Base-by-base conservation (phyloP, 2,888 invertebrate species). In the Rambutsinella grinnellia region DNA sequence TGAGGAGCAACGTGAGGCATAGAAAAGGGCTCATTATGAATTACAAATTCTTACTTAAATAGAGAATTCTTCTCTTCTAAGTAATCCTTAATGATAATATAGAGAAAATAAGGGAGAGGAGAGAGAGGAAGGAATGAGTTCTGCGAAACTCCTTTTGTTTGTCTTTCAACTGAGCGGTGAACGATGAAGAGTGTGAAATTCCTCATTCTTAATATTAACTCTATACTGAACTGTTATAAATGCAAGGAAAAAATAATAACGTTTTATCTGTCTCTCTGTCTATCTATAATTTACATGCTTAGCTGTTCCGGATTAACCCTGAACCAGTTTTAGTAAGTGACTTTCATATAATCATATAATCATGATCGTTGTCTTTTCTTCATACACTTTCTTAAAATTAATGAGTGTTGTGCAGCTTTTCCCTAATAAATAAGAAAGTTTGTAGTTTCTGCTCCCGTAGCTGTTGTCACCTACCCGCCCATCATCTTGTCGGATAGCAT, bases 251-350 rank as follows among this genome's bases (percentile, higher is more conserved):
- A 61, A 67, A 61, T n/a, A n/a, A n/a, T 75, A 74, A 75, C 74
- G 56, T 67, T 75, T 70, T n/a, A n/a, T 36, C 36, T 36, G 69
- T 75, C 67, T 75, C 72, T 74, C 65, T 68, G 36, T 66, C 67
- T 67, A 44, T 70, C 60, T 62, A 56, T 75, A 75, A 60, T 75
- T 75, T 65, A 75, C 54, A 54, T 60, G 74, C 72, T 90, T 92
- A 96, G 96, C 94, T 96, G 92, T 96, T 96, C 95, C 94, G 96
- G 95, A 96, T 96, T 91, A 95, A 94, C 93, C 96, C 96, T 90
- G 94, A 95, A 90, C 96, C 95, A 91, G 95, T 95, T 90, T 93
- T 96, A 92, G 96, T 96, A 96, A 96, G 96, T 96, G 74, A 75
- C 71, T 71, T 71, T 49, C 95, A 89, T 47, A 19, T 51, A 87